phyloP scores from a whole-genome alignment of 2,888 invertebrate genomes.

The Papilio demoleus region DNA sequence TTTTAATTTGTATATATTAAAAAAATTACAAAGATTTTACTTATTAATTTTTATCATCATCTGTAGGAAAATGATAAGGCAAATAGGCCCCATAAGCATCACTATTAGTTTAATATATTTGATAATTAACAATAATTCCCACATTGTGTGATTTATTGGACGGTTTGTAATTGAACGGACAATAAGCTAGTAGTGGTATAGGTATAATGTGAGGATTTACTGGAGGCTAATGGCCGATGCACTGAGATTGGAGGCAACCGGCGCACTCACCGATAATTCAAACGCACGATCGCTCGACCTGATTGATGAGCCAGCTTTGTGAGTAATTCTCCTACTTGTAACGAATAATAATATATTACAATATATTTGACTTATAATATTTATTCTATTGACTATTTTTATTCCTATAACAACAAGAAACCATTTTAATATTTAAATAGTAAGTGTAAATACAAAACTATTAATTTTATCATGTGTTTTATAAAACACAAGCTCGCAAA shows the following conservation, averaged over 20 bases:
- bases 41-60: no score
- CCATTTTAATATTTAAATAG: no score
- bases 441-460: no score
- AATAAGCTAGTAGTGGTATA: background rate
- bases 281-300: constrained; percentile 26
- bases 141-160: background rate
- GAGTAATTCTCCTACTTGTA: constrained; percentile 26
- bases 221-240: constrained; percentile 14
- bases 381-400: background rate
- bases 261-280: constrained; percentile 20
- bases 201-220: constrained; percentile 11
- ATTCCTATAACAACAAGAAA: no score
- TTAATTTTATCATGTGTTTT: no score
- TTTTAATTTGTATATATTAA: no score
- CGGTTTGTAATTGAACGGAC: constrained; percentile 6
- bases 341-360: constrained; percentile 17
- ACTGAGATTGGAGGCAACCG: constrained; percentile 21
- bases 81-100: no score
- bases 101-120: no score
- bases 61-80: no score
- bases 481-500: no score
- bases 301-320: constrained; percentile 33
- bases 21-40: no score
- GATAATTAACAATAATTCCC: constrained; percentile 4
- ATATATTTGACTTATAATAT: background rate